Evolutionary conservation across 2,888 invertebrate species (phyloP), one percentile per base, ranked within the genome.

Genomic region (Epinotia ramella): DNA sequence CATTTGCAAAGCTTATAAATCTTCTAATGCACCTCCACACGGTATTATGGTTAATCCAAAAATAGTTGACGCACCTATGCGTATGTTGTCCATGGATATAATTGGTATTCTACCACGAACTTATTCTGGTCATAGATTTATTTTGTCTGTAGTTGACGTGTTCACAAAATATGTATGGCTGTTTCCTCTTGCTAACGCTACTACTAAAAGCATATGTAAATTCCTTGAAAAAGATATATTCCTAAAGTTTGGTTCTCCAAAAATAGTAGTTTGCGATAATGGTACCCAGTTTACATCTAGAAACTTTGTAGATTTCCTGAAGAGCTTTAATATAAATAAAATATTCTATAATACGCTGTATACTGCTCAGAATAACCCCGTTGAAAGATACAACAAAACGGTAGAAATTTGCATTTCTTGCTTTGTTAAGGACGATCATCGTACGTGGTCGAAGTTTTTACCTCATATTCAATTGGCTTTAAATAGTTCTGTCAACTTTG

Each of bases 201-300:
- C 56, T 24, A 73, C 73, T 20, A 64, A 66, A 11, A 33, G 59
- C 9, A 66, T 73, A 28, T 24, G 63, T 65, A 73, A 66, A 49
- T 56, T 57, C 46, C 13, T 73, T 3, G 73, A 67, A 63, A 68
- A 40, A 40, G 68, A 68, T 13, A 70, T 70, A 63, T 62, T 73
- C 20, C n/a, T 73, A 11, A 67, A 40, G n/a, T 73, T 68, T 68
- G 73, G 73, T 3, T 62, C 33, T 24, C 73, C 73, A 12, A 67
- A 73, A 13, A 44, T 64, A 16, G 16, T 73, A 40, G 46, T 73
- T 9, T 68, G 68, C 63, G 73, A 73, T n/a, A 73, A 73, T 68
- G 73, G 68, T n/a, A 56, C 68, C 2, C 63, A 68, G n/a, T 67
- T 73, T 5, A 68, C 63, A 44, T 73, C 73, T 24, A 62, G 63